phyloP scores from a whole-genome alignment of 2,113 vertebrate genomes.

The Cacatua alba region DNA sequence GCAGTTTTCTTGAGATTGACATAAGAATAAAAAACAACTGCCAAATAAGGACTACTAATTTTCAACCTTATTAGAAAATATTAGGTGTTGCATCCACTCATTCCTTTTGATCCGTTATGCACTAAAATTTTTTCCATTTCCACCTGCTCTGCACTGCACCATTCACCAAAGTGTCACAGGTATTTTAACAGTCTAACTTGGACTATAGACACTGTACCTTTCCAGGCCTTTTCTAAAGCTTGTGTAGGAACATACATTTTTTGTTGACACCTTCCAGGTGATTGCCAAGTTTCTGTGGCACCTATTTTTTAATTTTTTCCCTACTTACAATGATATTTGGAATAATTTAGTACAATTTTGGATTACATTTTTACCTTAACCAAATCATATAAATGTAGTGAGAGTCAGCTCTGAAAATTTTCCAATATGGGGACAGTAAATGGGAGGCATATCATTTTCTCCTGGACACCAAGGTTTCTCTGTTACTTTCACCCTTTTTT shows the following conservation, averaged over 20 bases:
- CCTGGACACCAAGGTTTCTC: background rate
- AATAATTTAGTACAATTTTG: background rate
- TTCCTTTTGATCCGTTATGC: background rate
- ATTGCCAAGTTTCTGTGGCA: background rate
- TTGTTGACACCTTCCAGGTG: background rate
- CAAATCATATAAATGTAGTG: background rate
- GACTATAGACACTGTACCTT: background rate
- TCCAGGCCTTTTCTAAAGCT: background rate
- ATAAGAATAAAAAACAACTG: background rate
- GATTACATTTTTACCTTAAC: background rate
- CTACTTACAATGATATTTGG: background rate
- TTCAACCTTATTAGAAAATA: conserved; percentile 1
- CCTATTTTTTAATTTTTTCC: background rate
- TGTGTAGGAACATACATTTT: background rate
- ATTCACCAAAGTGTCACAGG: background rate
- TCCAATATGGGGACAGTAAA: background rate
- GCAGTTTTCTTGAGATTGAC: background rate
- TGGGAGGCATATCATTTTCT: background rate
- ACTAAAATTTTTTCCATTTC: background rate
- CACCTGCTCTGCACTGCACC: background rate
- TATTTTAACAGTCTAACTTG: conserved; percentile 3
- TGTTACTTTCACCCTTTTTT: background rate
- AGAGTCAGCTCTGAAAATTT: background rate
- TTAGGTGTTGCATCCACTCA: background rate
- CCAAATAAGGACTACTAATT: conserved; percentile 11